Base-by-base conservation (phyloP, 1,140 invertebrate genomes). In the Neoseiulus cucumeris region DNA sequence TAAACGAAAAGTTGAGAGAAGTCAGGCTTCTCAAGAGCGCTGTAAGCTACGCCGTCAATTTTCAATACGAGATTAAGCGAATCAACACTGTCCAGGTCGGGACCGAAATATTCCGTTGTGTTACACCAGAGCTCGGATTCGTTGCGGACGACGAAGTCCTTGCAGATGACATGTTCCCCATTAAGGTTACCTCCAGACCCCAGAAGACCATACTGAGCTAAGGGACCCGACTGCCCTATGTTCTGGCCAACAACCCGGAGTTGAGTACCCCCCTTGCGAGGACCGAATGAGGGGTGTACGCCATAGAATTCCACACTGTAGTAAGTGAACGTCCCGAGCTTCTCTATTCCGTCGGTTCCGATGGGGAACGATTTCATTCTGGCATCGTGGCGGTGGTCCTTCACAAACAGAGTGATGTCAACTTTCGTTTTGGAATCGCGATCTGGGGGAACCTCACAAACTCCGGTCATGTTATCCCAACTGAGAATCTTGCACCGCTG, bases 221-320 rank as follows among this genome's bases (percentile, higher is more conserved):
- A 39, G 4, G 4, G 33, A 39, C 33, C 33, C 4, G 33, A 39
- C 9, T 25, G 33, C 2, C 51, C 51, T 4, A 59, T 59, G 22
- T 59, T 59, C 22, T 59, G 25, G 4, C 51, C 51, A 6, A 9
- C 14, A 14, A 59, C 39, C 5, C 64, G 66, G 9, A 73, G 25
- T 39, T 66, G 67, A 0, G 72, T 71, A 2, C 71, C 72, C 0
- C 72, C 72, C 18, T 68, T 66, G 0, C 65, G 22, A 5, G 72
- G 72, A 14, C 72, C 72, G 59, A 51, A 66, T 1, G 65, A 30
- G 0, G 71, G 70, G 30, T 66, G 64, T 0, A 69, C 22, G 29
- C 65, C 64, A 47, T 30, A 64, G 7, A 71, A 18, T 25, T 66
- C 65, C 1, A 59, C 51, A 14, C 25, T 25, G 51, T 59, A 59